phyloP scores from a whole-genome alignment of 1,140 invertebrate genomes.

The Battus philenor region DNA sequence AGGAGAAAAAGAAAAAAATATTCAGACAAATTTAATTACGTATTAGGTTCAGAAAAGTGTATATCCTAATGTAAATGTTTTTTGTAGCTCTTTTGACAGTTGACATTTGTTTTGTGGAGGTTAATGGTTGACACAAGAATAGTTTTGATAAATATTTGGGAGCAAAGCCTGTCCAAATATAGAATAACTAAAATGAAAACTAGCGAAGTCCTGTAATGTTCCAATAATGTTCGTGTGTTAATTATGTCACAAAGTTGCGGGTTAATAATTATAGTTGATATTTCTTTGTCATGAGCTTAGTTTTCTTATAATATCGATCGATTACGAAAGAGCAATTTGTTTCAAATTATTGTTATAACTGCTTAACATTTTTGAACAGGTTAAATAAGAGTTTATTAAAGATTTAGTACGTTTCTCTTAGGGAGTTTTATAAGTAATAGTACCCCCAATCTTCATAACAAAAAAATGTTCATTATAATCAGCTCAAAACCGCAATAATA shows the following conservation, averaged over 20 bases:
- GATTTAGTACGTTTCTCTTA: too few relatives aligned
- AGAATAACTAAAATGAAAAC: constrained; percentile 18
- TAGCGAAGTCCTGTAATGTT: too few relatives aligned
- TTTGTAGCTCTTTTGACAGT: too few relatives aligned
- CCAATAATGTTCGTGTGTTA: too few relatives aligned
- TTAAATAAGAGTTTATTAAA: neutral
- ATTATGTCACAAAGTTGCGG: constrained; percentile 13
- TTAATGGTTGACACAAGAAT: constrained; percentile 66
- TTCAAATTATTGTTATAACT: too few relatives aligned
- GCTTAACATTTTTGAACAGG: neutral
- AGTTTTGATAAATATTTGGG: constrained; percentile 65
- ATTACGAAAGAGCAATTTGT: constrained; percentile 63
- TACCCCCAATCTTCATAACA: too few relatives aligned
- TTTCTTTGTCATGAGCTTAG: constrained; percentile 68
- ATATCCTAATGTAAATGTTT: too few relatives aligned
- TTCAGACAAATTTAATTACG: too few relatives aligned
- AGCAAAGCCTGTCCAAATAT: constrained; percentile 30
- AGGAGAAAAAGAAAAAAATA: too few relatives aligned
- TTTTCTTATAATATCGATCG: constrained; percentile 70
- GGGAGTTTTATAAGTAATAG: too few relatives aligned
- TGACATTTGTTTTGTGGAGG: constrained; percentile 39
- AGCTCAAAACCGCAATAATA: constrained; percentile 5
- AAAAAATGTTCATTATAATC: too few relatives aligned
- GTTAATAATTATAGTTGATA: constrained; percentile 28
- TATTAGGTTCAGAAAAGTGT: too few relatives aligned